Conservation (phyloP, 2,113 vertebrate species). For the Azemiops feae region DNA sequence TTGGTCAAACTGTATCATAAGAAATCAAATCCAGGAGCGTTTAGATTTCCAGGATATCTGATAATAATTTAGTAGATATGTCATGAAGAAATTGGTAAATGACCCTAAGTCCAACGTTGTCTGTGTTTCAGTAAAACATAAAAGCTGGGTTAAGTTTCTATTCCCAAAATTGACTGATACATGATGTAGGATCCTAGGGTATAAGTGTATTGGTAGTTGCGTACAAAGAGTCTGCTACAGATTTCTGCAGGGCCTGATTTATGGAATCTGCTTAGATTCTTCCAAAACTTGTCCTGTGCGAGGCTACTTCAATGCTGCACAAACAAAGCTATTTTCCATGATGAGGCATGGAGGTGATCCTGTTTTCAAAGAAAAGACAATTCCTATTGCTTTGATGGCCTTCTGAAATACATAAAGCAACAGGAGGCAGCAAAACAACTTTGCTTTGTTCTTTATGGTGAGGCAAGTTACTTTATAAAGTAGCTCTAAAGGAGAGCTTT, state of each 20-base stretch:
- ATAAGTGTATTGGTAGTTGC: background rate
- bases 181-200: background rate
- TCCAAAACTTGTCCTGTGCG: background rate
- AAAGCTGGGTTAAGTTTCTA: background rate
- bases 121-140: background rate
- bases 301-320: background rate
- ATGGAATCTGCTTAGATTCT: background rate
- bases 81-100: background rate
- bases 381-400: background rate
- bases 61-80: background rate
- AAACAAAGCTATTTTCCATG: background rate
- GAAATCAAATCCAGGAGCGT: background rate
- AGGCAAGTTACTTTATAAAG: background rate
- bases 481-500: background rate
- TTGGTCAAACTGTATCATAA: background rate
- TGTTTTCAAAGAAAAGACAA: background rate
- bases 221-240: background rate
- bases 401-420: background rate
- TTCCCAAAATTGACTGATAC: background rate
- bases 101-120: background rate
- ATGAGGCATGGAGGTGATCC: background rate
- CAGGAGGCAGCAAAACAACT: background rate
- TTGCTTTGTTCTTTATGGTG: background rate
- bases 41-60: background rate
- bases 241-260: background rate